Conservation (phyloP, 2,797 vertebrate genomes). For the Tenualosa ilisha region DNA sequence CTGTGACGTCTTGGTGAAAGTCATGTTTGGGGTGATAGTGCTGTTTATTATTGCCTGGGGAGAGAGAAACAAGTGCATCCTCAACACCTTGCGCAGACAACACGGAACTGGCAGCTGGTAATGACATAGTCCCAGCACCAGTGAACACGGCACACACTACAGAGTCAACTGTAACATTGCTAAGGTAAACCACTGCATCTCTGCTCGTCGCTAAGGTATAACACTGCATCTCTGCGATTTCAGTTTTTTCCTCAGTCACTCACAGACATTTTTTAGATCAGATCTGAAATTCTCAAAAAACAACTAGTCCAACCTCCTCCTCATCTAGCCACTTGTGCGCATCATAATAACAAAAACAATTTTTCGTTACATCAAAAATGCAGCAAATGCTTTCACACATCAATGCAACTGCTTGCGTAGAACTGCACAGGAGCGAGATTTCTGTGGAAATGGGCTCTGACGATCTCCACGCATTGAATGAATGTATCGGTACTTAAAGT, state of each 20-base stretch:
- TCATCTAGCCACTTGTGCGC: no score
- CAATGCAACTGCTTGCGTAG: not conserved
- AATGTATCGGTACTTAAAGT: conserved; percentile 5
- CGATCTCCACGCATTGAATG: not conserved
- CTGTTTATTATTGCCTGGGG: conserved; percentile 99
- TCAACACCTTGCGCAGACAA: not conserved
- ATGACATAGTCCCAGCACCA: not conserved
- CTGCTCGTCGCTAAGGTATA: no score
- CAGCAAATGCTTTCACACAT: not conserved
- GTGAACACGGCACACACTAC: not conserved
- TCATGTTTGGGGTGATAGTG: conserved; percentile 99
- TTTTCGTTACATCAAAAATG: no score
- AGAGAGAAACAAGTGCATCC: conserved; percentile 40
- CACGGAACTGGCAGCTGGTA: not conserved
- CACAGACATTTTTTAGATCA: no score
- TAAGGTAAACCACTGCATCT: not conserved
- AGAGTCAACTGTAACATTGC: not conserved
- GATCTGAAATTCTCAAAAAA: no score
- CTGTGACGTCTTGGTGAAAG: conserved; percentile 99
- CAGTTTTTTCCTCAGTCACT: no score
- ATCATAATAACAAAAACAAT: no score
- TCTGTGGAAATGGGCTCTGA: not conserved
- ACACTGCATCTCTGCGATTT: no score
- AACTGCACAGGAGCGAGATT: not conserved
- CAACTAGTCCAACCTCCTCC: no score